Conservation (phyloP, 2,888 invertebrate genomes). For the Operophtera brumata region DNA sequence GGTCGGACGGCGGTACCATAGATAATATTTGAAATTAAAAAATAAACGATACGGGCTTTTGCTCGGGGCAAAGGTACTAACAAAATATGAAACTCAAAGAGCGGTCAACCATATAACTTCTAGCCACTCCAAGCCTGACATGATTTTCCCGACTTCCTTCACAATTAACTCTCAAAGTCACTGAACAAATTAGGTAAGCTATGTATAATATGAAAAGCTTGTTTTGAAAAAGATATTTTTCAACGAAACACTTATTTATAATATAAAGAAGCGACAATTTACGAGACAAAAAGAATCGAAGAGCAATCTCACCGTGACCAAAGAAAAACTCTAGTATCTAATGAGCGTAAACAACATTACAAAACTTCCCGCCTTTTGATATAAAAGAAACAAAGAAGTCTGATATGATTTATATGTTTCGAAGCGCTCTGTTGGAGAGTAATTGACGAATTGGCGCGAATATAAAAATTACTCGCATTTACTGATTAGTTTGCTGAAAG, state of each 20-base stretch:
- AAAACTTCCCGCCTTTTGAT: constrained; percentile 60
- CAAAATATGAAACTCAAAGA: no score
- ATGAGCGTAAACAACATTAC: constrained; percentile 64
- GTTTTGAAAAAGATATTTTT: no score
- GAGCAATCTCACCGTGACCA: constrained; percentile 41
- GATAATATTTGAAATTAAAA: constrained; percentile 37
- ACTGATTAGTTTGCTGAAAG: background rate
- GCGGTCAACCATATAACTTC: background rate
- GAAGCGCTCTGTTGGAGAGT: constrained; percentile 47
- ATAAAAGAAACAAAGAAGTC: constrained; percentile 63
- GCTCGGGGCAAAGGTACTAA: background rate
- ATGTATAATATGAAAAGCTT: no score
- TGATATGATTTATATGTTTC: constrained; percentile 65
- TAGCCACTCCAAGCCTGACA: background rate
- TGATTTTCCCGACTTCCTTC: no score
- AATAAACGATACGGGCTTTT: constrained; percentile 7
- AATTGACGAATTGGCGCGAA: constrained; percentile 69
- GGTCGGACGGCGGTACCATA: constrained; percentile 41
- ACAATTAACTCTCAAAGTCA: no score
- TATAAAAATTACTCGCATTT: constrained; percentile 41
- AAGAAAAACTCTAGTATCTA: constrained; percentile 45
- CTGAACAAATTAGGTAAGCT: no score
- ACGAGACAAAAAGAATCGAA: constrained; percentile 38
- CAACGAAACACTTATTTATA: no score
- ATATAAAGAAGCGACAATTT: constrained; percentile 15